Conservation (phyloP, 2,113 vertebrate species). For the Polypterus bichir region DNA sequence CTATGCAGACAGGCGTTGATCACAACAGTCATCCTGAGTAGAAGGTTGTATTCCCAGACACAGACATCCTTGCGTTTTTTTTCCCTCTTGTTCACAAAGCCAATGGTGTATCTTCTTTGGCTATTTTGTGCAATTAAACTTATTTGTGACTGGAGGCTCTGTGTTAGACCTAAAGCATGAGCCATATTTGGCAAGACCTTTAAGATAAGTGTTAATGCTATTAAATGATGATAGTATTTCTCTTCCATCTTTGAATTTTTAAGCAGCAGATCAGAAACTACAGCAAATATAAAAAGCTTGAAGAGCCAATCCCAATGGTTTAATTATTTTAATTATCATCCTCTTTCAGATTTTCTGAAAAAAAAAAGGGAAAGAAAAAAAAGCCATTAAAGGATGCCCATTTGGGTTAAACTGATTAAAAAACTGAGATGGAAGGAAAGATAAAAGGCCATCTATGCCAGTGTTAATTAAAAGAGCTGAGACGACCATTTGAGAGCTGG, state of each 20-base stretch:
- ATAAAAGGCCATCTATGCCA: slow-evolving; percentile 70
- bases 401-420: slow-evolving; percentile 71
- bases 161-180: slow-evolving; percentile 11
- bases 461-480: slow-evolving; percentile 58
- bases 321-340: slow-evolving; percentile 87
- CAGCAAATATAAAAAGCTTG: slow-evolving; percentile 31
- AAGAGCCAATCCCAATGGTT: slow-evolving; percentile 62
- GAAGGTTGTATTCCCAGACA: too few species aligned
- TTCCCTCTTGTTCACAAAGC: too few species aligned
- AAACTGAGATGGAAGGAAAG: slow-evolving; percentile 58
- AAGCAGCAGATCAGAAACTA: slow-evolving; percentile 48
- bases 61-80: too few species aligned
- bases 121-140: too few species aligned
- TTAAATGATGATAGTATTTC: slow-evolving; percentile 47
- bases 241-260: slow-evolving; percentile 41
- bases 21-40: too few species aligned
- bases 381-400: slow-evolving; percentile 71
- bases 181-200: slow-evolving; percentile 35
- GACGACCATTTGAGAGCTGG: slow-evolving; percentile 50
- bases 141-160: too few species aligned
- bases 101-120: too few species aligned
- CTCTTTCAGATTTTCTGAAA: slow-evolving; percentile 61
- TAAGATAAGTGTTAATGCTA: slow-evolving; percentile 49
- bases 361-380: slow-evolving; percentile 6
- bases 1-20: too few species aligned